Percentiles rank a stretch among this genome's conserved stretches.
These are phyloP conservation scores for Lampropteryx suffumata DNA, from an alignment of 2,888 invertebrate species.

Conservation along the genomic window DNA sequence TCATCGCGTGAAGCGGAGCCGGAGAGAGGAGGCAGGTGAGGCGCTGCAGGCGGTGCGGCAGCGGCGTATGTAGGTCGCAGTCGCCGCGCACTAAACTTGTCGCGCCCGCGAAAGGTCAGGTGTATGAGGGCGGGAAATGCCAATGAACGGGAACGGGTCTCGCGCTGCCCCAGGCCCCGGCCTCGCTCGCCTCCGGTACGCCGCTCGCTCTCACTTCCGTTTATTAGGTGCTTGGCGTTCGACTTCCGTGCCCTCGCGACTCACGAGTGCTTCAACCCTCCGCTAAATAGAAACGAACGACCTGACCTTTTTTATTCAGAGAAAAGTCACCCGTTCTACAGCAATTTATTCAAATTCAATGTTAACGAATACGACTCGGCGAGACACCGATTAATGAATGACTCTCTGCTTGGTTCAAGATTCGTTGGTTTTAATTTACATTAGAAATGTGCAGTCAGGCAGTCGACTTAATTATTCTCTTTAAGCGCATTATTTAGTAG, in stretches of 20 bases:
- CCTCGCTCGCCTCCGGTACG: slow-evolving; percentile 40
- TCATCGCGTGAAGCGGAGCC: slow-evolving; percentile 11
- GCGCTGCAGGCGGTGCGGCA: slow-evolving; percentile 45
- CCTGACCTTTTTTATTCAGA: slow-evolving; percentile 44
- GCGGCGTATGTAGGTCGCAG: slow-evolving; percentile 74
- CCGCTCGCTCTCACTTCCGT: slow-evolving; percentile 67
- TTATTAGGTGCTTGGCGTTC: slow-evolving; percentile 64
- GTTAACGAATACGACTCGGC: slow-evolving; percentile 55
- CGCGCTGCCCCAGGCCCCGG: slow-evolving; percentile 43
- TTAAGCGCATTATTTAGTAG: slow-evolving; percentile 18
- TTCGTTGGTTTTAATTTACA: slow-evolving; percentile 50
- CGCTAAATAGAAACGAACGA: slow-evolving; percentile 41
- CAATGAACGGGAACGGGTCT: slow-evolving; percentile 68
- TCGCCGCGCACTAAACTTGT: slow-evolving; percentile 77
- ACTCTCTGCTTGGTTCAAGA: slow-evolving; percentile 47
- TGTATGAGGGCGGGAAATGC: slow-evolving; percentile 78
- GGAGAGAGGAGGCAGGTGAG: slow-evolving; percentile 36
- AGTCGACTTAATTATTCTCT: slow-evolving; percentile 28
- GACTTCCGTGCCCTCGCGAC: slow-evolving; percentile 51
- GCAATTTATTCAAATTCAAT: slow-evolving; percentile 60
- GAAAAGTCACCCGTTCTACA: slow-evolving; percentile 37
- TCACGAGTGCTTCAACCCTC: slow-evolving; percentile 41
- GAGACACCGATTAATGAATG: slow-evolving; percentile 54
- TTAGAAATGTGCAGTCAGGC: slow-evolving; percentile 35
- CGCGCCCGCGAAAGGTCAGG: slow-evolving; percentile 79